These are phyloP conservation scores for Chirona hameri DNA, from an alignment of 2,888 invertebrate genomes.

Conservation along the genomic window DNA sequence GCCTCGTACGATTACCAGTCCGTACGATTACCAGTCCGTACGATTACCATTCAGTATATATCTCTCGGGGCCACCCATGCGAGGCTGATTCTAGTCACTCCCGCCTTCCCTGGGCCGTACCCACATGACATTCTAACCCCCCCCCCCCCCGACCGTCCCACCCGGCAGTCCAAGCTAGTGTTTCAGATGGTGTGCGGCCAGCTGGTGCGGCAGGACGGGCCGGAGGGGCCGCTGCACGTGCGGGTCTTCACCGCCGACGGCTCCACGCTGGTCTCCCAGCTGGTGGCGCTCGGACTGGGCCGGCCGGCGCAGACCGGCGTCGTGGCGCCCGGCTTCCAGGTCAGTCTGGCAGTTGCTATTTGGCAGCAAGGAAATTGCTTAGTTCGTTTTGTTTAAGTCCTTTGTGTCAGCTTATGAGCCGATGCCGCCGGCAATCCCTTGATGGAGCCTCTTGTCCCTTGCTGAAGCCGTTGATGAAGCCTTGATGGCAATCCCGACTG, in stretches of 20 bases:
- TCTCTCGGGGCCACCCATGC: too few relatives aligned
- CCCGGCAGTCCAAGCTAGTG: neutral
- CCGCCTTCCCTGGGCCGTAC: too few relatives aligned
- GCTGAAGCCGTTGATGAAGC: neutral
- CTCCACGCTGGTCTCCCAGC: neutral
- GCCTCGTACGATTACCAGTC: too few relatives aligned
- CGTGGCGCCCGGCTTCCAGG: neutral
- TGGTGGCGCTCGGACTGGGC: neutral
- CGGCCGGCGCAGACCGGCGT: neutral
- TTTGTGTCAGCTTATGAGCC: neutral
- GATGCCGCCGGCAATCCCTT: neutral
- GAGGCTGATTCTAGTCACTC: too few relatives aligned
- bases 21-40: too few relatives aligned
- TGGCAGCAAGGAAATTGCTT: neutral
- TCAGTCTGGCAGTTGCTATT: neutral
- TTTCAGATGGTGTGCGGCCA: neutral
- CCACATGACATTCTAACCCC: neutral
- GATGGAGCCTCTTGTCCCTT: too few relatives aligned
- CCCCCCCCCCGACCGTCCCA: neutral
- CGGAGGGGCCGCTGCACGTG: neutral
- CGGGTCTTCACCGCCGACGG: neutral
- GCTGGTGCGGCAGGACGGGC: slow-evolving; percentile 8
- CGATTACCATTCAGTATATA: too few relatives aligned
- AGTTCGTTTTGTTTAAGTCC: neutral
- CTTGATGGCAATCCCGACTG: neutral